Percentiles rank a stretch among this genome's conserved stretches.
These are phyloP conservation scores for Sebastes taczanowskii DNA, from an alignment of 2,797 vertebrate genomes.

Conservation along the genomic window DNA sequence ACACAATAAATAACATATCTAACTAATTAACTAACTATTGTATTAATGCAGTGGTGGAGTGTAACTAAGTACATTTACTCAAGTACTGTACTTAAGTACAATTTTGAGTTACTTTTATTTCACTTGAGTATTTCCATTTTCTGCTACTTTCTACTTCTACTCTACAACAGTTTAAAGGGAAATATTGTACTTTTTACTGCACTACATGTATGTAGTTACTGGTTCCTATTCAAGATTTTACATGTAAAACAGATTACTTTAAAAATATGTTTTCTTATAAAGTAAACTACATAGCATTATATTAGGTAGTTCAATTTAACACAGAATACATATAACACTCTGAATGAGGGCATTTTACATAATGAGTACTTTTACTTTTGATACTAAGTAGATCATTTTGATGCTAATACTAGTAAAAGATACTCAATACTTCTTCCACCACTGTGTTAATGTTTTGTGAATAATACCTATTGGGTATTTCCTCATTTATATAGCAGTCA, in stretches of 20 bases:
- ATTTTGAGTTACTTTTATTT: neutral
- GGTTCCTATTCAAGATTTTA: neutral
- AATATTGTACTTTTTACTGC: neutral
- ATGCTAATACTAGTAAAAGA: neutral
- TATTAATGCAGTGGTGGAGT: neutral
- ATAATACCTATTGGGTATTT: no score
- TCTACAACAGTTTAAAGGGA: neutral
- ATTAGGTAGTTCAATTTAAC: neutral
- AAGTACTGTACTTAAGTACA: neutral
- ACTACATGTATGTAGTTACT: neutral
- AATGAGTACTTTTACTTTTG: neutral
- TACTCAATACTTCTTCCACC: neutral
- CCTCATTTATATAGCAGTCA: neutral
- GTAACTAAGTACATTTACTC: neutral
- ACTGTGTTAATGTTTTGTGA: no score
- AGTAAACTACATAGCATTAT: neutral
- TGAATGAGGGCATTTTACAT: neutral
- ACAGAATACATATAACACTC: neutral
- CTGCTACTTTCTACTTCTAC: neutral
- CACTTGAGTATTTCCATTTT: neutral
- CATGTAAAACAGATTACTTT: neutral
- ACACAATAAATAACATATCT: neutral
- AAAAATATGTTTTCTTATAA: neutral
- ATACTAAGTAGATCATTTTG: neutral
- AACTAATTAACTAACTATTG: neutral